Evolutionary conservation across 92 coral and sea anemone genomes (phyloP), one percentile per base, ranked within the genome.

Genomic region (Plumapathes pennacea): DNA sequence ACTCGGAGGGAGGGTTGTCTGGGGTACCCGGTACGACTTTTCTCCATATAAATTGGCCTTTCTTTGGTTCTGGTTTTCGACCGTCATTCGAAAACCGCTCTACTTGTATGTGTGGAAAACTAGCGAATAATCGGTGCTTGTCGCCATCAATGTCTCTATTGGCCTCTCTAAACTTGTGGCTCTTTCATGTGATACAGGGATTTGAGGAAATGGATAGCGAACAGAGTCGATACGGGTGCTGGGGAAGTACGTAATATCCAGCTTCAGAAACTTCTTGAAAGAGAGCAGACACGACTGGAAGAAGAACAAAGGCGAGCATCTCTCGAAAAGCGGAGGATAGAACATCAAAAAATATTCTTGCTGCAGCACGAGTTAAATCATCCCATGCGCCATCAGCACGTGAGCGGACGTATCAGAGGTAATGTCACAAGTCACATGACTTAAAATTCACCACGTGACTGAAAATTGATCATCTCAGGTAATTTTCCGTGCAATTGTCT

Each of bases 341-440:
- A 62, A 24, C 96, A 89, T 17, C 98, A 92, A 39, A 80, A 84
- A 25, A 75, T 66, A 37, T 92, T 92, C 36, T 64, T 73, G 10
- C 74, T 66, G 14, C 96, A 92, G 26, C 89, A 80, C n/a, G 96
- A 90, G 12, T 55, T 88, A 11, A 82, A 70, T 30, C 98, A 92
- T 33, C 98, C 98, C 1, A 55, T 92, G 10, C 71, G 94, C 65
- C 82, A 82, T 11, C 96, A 88, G 47, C 89, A 86, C 50, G 50
- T 10, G 27, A 63, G 71, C 17, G 45, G 49, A 32, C 90, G 79
- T 15, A 32, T 49, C 46, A 37, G 57, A 5, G 61, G 74, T 46
- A 64, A 72, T 25, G 23, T 74, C 19, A 61, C 69, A 85, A 86
- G 97, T 89, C 40, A 20, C 47, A 34, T 23, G 8, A n/a, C 3